Evolutionary conservation across 2,113 vertebrate species (phyloP).

Genomic region (Vombatus ursinus): DNA sequence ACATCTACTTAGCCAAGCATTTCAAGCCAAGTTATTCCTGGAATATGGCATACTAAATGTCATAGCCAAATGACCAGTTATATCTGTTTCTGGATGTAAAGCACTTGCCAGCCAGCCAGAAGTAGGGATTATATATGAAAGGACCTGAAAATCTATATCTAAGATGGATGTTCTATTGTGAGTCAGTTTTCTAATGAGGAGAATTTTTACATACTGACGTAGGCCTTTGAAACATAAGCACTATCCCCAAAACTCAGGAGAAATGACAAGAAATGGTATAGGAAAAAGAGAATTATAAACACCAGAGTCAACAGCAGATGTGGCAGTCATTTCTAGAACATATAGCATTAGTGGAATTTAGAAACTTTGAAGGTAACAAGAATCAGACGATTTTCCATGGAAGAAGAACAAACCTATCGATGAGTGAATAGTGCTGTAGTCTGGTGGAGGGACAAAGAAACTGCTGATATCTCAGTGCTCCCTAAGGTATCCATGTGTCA

Average conservation of each 20-base stretch:
- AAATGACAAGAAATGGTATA: background rate
- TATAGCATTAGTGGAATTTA: background rate
- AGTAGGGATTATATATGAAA: background rate
- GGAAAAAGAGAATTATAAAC: background rate
- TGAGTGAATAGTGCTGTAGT: background rate
- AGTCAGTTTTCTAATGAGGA: background rate
- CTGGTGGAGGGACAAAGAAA: background rate
- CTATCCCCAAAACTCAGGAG: background rate
- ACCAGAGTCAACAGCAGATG: background rate
- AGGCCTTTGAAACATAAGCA: background rate
- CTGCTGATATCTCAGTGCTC: background rate
- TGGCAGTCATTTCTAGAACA: background rate
- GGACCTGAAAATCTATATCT: background rate
- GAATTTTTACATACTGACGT: background rate
- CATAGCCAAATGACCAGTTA: background rate
- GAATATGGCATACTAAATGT: background rate
- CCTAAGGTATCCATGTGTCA: background rate
- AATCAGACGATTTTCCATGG: background rate
- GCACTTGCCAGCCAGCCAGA: background rate
- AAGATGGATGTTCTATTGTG: background rate
- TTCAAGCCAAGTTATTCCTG: background rate
- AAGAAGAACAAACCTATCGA: background rate
- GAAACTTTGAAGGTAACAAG: background rate
- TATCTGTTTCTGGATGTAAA: background rate
- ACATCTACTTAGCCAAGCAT: background rate